A percentile compares a stretch with the other conserved stretches of the same genome.
These are phyloP conservation scores for Dascyllus trimaculatus DNA, from an alignment of 2,113 vertebrate genomes.

Conservation along the genomic window DNA sequence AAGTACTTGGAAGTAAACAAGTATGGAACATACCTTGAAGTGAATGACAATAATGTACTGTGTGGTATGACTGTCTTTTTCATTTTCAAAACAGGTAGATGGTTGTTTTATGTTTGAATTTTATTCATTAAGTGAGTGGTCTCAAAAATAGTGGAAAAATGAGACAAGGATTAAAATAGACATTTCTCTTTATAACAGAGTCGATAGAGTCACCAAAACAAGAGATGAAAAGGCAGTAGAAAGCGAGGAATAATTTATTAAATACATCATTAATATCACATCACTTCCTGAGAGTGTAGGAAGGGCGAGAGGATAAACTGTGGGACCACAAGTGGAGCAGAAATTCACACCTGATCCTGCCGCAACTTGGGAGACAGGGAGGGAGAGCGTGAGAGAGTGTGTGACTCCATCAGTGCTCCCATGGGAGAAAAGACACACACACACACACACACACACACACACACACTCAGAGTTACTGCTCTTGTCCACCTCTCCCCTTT, in stretches of 20 bases:
- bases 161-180: background rate
- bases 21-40: too few species aligned
- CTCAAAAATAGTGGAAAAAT: background rate
- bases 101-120: too few species aligned
- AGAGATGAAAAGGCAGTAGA: background rate
- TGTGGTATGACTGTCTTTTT: too few species aligned
- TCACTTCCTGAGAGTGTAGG: slow-evolving; percentile 23
- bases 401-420: slow-evolving; percentile 51
- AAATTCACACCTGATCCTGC: slow-evolving; percentile 67
- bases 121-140: too few species aligned
- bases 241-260: slow-evolving; percentile 40
- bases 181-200: background rate
- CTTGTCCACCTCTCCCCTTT: slow-evolving; percentile 30
- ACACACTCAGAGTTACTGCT: slow-evolving; percentile 1
- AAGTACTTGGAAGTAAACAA: too few species aligned
- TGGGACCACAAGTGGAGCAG: slow-evolving; percentile 56
- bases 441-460: slow-evolving; percentile 32
- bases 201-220: background rate
- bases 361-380: slow-evolving; percentile 6
- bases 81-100: too few species aligned
- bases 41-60: too few species aligned
- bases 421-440: slow-evolving; percentile 24
- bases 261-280: slow-evolving; percentile 48
- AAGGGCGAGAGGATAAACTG: slow-evolving; percentile 59
- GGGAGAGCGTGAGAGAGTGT: slow-evolving; percentile 11